These are phyloP conservation scores for Morelia viridis DNA, from an alignment of 2,797 vertebrate species.

Conservation along the genomic window DNA sequence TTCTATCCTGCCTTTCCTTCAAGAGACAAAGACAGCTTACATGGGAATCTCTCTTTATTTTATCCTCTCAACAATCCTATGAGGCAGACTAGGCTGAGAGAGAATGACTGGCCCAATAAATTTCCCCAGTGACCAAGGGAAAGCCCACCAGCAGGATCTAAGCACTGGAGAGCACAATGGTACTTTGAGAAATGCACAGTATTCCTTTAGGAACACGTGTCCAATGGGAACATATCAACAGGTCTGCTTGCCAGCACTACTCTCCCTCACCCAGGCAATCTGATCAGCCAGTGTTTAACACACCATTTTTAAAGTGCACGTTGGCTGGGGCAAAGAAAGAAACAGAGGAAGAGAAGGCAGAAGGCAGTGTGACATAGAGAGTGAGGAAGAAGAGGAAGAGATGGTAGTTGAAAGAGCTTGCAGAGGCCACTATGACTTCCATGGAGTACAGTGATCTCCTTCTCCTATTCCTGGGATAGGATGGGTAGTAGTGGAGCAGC, in stretches of 20 bases:
- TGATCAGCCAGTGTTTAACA: neutral
- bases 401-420: neutral
- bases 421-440: neutral
- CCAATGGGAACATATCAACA: neutral
- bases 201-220: neutral
- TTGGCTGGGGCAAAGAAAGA: neutral
- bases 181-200: neutral
- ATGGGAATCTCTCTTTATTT: neutral
- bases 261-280: neutral
- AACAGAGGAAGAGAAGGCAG: neutral
- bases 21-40: neutral
- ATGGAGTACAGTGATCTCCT: neutral
- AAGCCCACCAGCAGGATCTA: neutral
- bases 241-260: neutral
- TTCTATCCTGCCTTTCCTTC: neutral
- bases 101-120: neutral
- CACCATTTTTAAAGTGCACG: neutral
- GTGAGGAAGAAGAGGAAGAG: neutral
- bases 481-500: neutral
- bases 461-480: neutral
- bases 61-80: neutral
- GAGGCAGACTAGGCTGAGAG: neutral
- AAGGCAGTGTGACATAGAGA: neutral
- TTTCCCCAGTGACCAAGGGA: neutral
- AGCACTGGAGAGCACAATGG: neutral